Conservation (phyloP, 2,113 vertebrate genomes). For the Callorhinus ursinus region DNA sequence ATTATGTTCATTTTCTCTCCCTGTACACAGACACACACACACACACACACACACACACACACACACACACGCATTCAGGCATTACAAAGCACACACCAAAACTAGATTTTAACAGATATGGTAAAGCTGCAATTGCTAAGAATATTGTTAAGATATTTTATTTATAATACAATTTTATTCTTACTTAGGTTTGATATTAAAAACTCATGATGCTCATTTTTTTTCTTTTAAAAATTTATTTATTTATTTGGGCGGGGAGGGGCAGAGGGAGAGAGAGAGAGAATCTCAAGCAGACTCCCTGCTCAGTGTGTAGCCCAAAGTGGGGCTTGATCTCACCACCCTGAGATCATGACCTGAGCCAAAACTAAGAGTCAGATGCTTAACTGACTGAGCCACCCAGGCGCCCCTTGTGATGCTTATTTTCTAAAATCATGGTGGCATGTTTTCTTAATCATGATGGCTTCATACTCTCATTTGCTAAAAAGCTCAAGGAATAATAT, state of each 20-base stretch:
- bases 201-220: background rate
- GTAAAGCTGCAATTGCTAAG: background rate
- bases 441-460: background rate
- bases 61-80: background rate
- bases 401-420: background rate
- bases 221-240: background rate
- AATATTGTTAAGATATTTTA: conserved; percentile 29
- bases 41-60: background rate
- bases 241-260: background rate
- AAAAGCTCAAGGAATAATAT: background rate
- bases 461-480: background rate
- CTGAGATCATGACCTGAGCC: background rate
- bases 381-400: background rate
- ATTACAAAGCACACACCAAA: background rate
- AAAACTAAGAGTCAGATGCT: background rate
- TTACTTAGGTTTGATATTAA: conserved; percentile 5
- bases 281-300: background rate
- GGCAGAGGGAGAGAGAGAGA: background rate
- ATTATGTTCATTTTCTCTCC: background rate
- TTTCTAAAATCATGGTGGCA: background rate
- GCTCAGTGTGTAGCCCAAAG: background rate
- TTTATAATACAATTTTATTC: background rate
- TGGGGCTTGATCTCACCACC: background rate
- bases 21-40: background rate
- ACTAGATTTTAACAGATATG: conserved; percentile 30